These are phyloP conservation scores for Rhea americana DNA, from an alignment of 2,113 vertebrate genomes.

Conservation along the genomic window DNA sequence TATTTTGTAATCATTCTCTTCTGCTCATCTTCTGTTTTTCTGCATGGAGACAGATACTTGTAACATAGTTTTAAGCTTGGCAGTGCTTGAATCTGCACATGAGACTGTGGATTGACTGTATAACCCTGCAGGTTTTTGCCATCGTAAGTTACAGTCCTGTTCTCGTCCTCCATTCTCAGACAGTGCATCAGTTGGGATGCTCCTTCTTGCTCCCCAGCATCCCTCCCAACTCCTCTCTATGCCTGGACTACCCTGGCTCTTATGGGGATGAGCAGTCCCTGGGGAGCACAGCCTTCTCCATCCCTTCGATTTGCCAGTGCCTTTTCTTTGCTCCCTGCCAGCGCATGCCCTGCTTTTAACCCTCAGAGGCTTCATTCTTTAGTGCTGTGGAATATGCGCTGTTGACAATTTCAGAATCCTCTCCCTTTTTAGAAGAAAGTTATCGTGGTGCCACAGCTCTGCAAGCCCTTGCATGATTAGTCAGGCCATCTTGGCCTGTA, in stretches of 20 bases:
- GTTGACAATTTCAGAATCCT: not conserved
- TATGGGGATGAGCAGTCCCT: not conserved
- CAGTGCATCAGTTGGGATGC: not conserved
- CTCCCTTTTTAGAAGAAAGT: not conserved
- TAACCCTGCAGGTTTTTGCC: not conserved
- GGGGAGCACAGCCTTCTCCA: rapidly evolving
- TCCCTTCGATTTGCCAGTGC: too few species aligned
- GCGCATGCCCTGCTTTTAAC: not conserved
- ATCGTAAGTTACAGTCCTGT: not conserved
- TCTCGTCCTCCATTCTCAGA: not conserved
- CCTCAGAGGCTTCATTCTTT: not conserved
- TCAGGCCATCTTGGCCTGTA: not conserved
- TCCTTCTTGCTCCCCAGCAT: rapidly evolving
- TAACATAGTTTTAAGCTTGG: not conserved
- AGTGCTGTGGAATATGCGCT: not conserved
- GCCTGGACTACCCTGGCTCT: not conserved
- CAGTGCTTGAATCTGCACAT: not conserved
- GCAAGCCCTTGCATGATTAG: rapidly evolving
- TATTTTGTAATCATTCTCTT: not conserved
- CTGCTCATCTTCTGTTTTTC: not conserved
- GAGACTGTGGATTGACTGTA: not conserved
- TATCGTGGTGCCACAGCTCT: not conserved
- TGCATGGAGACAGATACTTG: not conserved
- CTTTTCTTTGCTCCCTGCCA: too few species aligned
- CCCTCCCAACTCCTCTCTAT: not conserved